Conservation (phyloP, 1,140 invertebrate genomes). For the Drosophila pandora region DNA sequence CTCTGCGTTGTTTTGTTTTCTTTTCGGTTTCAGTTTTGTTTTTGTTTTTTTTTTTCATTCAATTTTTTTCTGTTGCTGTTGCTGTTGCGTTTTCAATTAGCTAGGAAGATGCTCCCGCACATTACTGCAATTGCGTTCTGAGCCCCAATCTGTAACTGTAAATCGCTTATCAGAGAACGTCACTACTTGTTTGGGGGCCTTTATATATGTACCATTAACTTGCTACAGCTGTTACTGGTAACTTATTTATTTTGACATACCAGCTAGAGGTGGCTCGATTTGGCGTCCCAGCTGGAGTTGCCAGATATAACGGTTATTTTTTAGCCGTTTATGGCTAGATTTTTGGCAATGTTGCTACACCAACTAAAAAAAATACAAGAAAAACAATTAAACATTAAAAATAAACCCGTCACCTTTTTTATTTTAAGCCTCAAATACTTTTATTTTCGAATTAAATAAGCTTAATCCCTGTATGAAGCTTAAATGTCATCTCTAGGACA, state of each 20-base stretch:
- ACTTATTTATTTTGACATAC: conserved; percentile 24
- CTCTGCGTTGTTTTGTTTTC: conserved; percentile 7
- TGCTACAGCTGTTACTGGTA: conserved; percentile 33
- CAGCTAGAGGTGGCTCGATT: conserved; percentile 17
- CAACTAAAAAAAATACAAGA: neutral
- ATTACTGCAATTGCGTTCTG: conserved; percentile 39
- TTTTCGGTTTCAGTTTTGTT: conserved; percentile 9
- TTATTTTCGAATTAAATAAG: neutral
- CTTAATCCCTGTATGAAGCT: neutral
- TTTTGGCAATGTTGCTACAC: neutral
- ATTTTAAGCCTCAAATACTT: neutral
- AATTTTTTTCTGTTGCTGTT: neutral
- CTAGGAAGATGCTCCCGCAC: neutral
- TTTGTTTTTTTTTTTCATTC: conserved; percentile 7
- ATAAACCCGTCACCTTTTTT: too few species aligned
- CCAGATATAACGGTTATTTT: conserved; percentile 3
- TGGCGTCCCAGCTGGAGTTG: conserved; percentile 16
- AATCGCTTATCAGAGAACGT: conserved; percentile 26
- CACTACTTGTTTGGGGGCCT: conserved; percentile 7
- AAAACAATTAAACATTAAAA: too few species aligned
- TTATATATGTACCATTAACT: conserved; percentile 30
- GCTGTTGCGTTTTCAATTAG: conserved; percentile 18
- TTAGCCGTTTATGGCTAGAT: neutral
- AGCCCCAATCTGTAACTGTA: conserved; percentile 26
- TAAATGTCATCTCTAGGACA: neutral